Percentiles rank a stretch among this genome's conserved stretches.
phyloP scores from a whole-genome alignment of 2,888 invertebrate genomes.

The Eledone cirrhosa region DNA sequence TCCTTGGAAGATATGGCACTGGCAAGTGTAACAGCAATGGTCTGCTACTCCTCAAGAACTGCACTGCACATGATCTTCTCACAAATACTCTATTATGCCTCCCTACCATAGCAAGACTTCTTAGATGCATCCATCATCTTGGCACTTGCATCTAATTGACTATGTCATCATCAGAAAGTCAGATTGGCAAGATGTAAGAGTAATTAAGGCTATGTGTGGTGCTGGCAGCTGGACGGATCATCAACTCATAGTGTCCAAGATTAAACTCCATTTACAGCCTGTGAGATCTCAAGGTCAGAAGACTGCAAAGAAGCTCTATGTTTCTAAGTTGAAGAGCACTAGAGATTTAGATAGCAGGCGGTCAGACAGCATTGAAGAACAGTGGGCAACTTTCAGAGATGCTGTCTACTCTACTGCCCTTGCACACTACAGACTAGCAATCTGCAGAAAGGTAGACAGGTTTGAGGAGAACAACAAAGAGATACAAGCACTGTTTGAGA shows the following conservation, averaged over 20 bases:
- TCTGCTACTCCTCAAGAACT: too few species aligned
- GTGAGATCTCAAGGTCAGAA: neutral
- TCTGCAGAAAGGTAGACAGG: neutral
- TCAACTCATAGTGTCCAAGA: neutral
- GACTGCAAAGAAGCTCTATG: neutral
- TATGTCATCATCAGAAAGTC: neutral
- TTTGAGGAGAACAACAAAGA: neutral
- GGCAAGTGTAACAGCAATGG: too few species aligned
- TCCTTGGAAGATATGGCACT: too few species aligned
- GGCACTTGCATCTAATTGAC: neutral
- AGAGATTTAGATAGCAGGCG: neutral
- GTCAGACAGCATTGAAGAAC: neutral
- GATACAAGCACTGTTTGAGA: neutral
- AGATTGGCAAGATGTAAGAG: neutral
- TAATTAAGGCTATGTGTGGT: neutral
- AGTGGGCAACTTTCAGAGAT: neutral
- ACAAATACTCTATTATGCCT: neutral
- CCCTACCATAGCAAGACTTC: neutral
- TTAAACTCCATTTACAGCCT: neutral
- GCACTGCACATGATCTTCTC: neutral
- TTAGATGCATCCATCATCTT: too few species aligned
- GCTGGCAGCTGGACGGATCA: neutral
- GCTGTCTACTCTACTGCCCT: neutral
- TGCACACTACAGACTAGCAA: too few species aligned
- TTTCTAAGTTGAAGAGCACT: neutral